Base-by-base conservation (phyloP, 2,113 vertebrate genomes). In the Craseonycteris thonglongyai region DNA sequence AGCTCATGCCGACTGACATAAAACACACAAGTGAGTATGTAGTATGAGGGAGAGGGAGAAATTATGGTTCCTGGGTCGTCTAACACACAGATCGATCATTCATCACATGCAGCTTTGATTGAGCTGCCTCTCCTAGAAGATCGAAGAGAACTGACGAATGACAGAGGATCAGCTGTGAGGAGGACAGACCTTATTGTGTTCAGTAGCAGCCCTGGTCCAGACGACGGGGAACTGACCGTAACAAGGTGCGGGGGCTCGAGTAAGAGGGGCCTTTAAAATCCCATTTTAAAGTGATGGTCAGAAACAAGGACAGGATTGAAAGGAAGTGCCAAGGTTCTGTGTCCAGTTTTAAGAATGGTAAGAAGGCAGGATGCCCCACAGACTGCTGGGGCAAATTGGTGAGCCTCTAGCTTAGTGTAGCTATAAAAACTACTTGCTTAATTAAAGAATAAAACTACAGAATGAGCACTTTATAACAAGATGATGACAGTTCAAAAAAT, bases 21-120 rank as follows among this genome's bases (percentile, higher is more conserved):
- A 47, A 16, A 38, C n/a, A 22, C 28, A 1, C 0, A 35, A 45
- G 16, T 13, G 24, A 82, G 6, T 7, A 7, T 2, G 35, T 0
- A 7, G 42, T 19, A 49, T 2, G 9, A 3, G 54, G 26, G 35
- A 9, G 6, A 33, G 10, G 28, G 40, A 15, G 2, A 51, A 22
- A 2, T 6, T 2, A 3, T 8, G 30, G 28, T 12, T 59, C 47
- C 45, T 19, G 33, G 69, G 26, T 61, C 33, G 28, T 54, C 79
- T 49, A 7, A 40, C n/a, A 16, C 16, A 9, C 13, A 4, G 16
- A 22, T n/a, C 47, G 42, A 19, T 69, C 22, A 42, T 30, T 59
- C 22, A 24, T 28, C 84, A 54, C 12, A 2, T 51, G 84, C 71
- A 54, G 35, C 59, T 76, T 75, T 76, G 74, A 63, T 38, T 42